phyloP scores from a whole-genome alignment of 1,140 invertebrate species.

The Adoxophyes honmai region DNA sequence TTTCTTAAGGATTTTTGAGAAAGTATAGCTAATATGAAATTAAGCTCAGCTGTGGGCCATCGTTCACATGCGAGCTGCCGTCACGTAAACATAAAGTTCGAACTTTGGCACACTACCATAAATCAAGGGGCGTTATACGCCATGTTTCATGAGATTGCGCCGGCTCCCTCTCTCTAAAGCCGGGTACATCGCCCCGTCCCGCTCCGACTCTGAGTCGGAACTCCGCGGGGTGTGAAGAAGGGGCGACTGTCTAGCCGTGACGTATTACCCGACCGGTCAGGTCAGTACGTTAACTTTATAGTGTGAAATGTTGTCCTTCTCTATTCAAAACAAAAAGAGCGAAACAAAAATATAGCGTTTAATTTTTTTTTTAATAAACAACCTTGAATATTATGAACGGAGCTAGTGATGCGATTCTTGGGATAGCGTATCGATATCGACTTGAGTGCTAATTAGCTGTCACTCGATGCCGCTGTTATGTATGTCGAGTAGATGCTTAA shows the following conservation, averaged over 20 bases:
- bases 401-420: conserved; percentile 53
- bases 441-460: conserved; percentile 63
- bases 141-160: conserved; percentile 72
- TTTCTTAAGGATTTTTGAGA: too few species aligned
- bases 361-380: too few species aligned
- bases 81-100: conserved; percentile 70
- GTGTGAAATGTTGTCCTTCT: conserved; percentile 26
- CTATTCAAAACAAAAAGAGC: not conserved
- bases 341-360: not conserved
- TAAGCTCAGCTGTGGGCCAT: conserved; percentile 4
- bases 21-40: not conserved
- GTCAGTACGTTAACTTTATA: conserved; percentile 46
- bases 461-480: conserved; percentile 52
- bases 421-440: conserved; percentile 57
- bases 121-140: conserved; percentile 78
- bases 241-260: conserved; percentile 72
- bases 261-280: conserved; percentile 69
- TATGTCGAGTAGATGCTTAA: conserved; percentile 66
- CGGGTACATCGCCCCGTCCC: conserved; percentile 52
- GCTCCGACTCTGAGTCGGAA: conserved; percentile 51
- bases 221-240: conserved; percentile 45
- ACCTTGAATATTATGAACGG: conserved; percentile 23
- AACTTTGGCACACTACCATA: conserved; percentile 76
- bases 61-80: conserved; percentile 22
- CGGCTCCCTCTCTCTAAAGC: conserved; percentile 57